phyloP scores from a whole-genome alignment of 2,888 invertebrate species.

The Adela reaumurella region DNA sequence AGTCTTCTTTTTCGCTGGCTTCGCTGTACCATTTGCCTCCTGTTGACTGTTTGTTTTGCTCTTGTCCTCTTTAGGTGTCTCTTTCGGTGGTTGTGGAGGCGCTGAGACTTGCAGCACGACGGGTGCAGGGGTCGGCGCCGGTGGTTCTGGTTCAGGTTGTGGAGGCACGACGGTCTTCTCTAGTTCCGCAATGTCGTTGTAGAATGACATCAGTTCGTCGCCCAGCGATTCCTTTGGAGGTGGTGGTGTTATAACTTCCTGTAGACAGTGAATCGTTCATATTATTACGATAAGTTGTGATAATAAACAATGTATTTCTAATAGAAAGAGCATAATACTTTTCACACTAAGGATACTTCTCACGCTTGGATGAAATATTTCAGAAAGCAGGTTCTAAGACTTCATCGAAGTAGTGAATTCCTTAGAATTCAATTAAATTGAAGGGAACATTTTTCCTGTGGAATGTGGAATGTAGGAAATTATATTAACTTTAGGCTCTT shows the following conservation, averaged over 20 bases:
- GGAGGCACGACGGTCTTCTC: slow-evolving; percentile 25
- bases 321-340: too few relatives aligned
- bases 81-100: not conserved
- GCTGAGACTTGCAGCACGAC: not conserved
- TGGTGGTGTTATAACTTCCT: not conserved
- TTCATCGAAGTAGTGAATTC: too few relatives aligned
- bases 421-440: too few relatives aligned
- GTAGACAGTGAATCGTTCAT: too few relatives aligned
- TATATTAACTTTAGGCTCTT: too few relatives aligned
- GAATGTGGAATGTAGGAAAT: too few relatives aligned
- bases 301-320: too few relatives aligned
- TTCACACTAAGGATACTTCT: too few relatives aligned
- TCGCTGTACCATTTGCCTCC: slow-evolving; percentile 10
- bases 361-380: too few relatives aligned
- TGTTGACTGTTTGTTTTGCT: slow-evolving; percentile 10
- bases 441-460: too few relatives aligned
- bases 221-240: slow-evolving; percentile 32
- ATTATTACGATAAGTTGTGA: too few relatives aligned
- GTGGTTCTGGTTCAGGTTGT: slow-evolving; percentile 12
- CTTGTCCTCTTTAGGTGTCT: slow-evolving; percentile 4
- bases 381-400: too few relatives aligned
- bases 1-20: slow-evolving; percentile 11
- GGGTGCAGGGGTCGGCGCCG: slow-evolving; percentile 14
- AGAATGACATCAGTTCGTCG: slow-evolving; percentile 51
- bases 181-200: slow-evolving; percentile 50